Evolutionary conservation across 2,888 invertebrate species (phyloP), one percentile per base, ranked within the genome.

Genomic region (Platypus cylindrus): DNA sequence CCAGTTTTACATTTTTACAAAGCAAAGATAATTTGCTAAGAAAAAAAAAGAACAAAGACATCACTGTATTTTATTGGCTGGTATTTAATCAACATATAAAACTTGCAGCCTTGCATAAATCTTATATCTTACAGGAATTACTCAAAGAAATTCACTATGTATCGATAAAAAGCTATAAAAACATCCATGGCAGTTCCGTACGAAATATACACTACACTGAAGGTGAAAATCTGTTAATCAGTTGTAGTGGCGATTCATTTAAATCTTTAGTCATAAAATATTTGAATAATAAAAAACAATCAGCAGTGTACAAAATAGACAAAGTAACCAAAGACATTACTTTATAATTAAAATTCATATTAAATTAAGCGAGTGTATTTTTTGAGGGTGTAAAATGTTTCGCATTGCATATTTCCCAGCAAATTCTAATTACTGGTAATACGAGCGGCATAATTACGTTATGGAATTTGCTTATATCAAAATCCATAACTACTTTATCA

Each of bases 51-150:
- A 60, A 66, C 2, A 73, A 73, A 40, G 63, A 63, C 43, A 59
- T 70, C 32, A 70, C 66, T 41, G 61, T 66, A 27, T 73, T 70
- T 49, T 73, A 69, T 46, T 75, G 74, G 74, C 64, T 64, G 62
- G 75, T 74, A 54, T 56, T 52, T n/a, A n/a, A n/a, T n/a, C n/a
- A n/a, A n/a, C n/a, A n/a, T n/a, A n/a, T n/a, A n/a, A n/a, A n/a
- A n/a, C n/a, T n/a, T n/a, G n/a, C n/a, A n/a, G n/a, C n/a, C n/a
- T n/a, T n/a, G n/a, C n/a, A n/a, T n/a, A n/a, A n/a, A n/a, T n/a
- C n/a, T n/a, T n/a, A n/a, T n/a, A n/a, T n/a, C n/a, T 56, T 54
- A 30, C 37, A 73, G 72, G 73, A 73, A 49, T 48, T 76, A 5
- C 52, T 63, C 2, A 55, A 63, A 1, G 63, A 74, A 50, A 61